Base-by-base conservation (phyloP, 2,888 invertebrate species). In the Cephus nigrinus region DNA sequence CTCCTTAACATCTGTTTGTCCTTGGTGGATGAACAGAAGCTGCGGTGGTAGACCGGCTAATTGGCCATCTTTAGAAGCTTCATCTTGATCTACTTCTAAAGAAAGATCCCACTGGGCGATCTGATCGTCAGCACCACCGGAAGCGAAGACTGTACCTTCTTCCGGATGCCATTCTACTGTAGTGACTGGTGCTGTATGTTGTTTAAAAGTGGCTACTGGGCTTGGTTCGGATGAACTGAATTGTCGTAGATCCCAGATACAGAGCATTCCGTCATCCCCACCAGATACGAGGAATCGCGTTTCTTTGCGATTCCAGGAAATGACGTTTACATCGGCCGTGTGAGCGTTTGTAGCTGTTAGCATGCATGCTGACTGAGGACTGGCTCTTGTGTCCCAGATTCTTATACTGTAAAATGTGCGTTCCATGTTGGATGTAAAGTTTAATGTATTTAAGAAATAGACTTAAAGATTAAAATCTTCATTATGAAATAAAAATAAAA, bases 1-100 rank as follows among this genome's bases (percentile, higher is more conserved):
- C 93, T 99, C 99, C 91, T 99, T 99, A 78, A 99, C 96, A 91
- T 99, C 98, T 79, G 95, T 96, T 92, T 99, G 99, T 71, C 99
- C 99, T 93, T 98, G 98, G 91, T 99, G 99, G 84, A 99, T 98
- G 91, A 99, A 99, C 81, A 99, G 92, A 74, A 99, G 92, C 91
- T 99, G 99, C 0, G 99, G 98, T 35, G 99, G 99, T 76, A 99
- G 92, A 89, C 96, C 95, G 73, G 86, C 84, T 68, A 90, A 76
- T 81, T 85, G 90, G 81, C 73, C 86, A 82, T 89, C 90, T 83
- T 88, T 92, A 72, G 93, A 92, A 80, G 93, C 92, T 78, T 93
- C 94, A 23, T 93, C 92, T 75, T 93, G 93, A 91, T 98, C 98
- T 84, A 94, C 93, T 92, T 98, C 98, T 0, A 98, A 96, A 0